Conservation (phyloP, 2,888 invertebrate species). For the Epirrhoe tristata region DNA sequence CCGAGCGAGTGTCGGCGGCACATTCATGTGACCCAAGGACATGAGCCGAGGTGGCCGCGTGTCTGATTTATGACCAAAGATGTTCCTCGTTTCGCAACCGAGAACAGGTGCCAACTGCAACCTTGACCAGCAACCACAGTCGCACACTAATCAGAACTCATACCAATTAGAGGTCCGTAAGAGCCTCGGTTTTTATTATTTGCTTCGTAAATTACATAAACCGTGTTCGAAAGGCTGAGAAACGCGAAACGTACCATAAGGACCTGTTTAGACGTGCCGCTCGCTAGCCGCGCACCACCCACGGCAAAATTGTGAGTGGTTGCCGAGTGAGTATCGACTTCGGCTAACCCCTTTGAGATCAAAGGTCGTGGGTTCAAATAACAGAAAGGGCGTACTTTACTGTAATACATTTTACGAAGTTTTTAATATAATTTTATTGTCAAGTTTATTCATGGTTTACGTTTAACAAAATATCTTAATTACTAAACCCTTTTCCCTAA, state of each 20-base stretch:
- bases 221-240: conserved; percentile 19
- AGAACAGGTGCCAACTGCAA: conserved; percentile 16
- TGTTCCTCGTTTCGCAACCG: conserved; percentile 21
- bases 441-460: too few relatives aligned
- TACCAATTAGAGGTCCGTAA: conserved; percentile 27
- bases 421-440: background rate
- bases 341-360: conserved; percentile 14
- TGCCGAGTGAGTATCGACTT: conserved; percentile 11
- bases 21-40: conserved; percentile 1
- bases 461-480: too few relatives aligned
- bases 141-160: conserved; percentile 34
- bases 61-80: conserved; percentile 19
- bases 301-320: conserved; percentile 7
- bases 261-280: conserved; percentile 15
- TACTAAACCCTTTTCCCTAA: too few relatives aligned
- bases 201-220: conserved; percentile 21
- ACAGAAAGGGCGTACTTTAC: background rate
- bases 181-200: conserved; percentile 11
- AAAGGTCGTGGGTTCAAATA: conserved; percentile 11
- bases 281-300: conserved; percentile 8
- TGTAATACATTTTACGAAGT: background rate
- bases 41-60: conserved; percentile 1
- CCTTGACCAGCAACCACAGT: conserved; percentile 29
- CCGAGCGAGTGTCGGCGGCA: background rate
- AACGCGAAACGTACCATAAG: conserved; percentile 21